These are phyloP conservation scores for Microctonus aethiopoides DNA, from an alignment of 2,888 invertebrate genomes.

Conservation along the genomic window DNA sequence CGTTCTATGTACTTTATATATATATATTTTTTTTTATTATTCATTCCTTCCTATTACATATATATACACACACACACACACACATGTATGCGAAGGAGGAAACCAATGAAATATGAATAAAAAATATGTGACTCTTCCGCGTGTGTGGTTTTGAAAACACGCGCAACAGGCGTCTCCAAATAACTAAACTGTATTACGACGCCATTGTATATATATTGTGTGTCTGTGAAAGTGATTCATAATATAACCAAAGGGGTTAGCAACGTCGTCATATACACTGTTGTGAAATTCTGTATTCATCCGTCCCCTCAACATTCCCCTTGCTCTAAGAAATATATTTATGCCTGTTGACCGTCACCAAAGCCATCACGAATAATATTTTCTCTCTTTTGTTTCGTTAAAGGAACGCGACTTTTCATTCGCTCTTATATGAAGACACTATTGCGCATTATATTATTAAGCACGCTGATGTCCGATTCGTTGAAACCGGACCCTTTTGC, in stretches of 20 bases:
- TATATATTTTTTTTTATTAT: neutral
- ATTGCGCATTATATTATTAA: constrained; percentile 25
- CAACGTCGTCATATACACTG: neutral
- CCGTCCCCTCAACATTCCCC: constrained; percentile 1
- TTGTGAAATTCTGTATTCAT: constrained; percentile 33
- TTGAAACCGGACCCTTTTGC: constrained; percentile 19
- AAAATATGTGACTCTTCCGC: neutral
- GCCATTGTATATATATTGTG: constrained; percentile 17
- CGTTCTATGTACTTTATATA: neutral
- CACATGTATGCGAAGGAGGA: constrained; percentile 5
- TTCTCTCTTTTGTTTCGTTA: neutral
- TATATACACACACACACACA: neutral
- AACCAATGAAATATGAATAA: constrained; percentile 12
- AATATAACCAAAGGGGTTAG: constrained; percentile 16
- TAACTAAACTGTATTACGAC: constrained; percentile 15
- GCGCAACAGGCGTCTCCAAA: constrained; percentile 20
- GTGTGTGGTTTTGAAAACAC: constrained; percentile 21
- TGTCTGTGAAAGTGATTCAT: constrained; percentile 4
- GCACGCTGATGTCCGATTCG: constrained; percentile 23
- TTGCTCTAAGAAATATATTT: neutral
- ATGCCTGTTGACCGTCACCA: neutral
- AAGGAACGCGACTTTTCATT: neutral
- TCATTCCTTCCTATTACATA: neutral
- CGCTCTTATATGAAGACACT: constrained; percentile 25
- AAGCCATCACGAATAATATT: neutral